A percentile compares a stretch with the other conserved stretches of the same genome.
Conservation (phyloP, 2,113 vertebrate genomes). For the Ctenomys sociabilis region DNA sequence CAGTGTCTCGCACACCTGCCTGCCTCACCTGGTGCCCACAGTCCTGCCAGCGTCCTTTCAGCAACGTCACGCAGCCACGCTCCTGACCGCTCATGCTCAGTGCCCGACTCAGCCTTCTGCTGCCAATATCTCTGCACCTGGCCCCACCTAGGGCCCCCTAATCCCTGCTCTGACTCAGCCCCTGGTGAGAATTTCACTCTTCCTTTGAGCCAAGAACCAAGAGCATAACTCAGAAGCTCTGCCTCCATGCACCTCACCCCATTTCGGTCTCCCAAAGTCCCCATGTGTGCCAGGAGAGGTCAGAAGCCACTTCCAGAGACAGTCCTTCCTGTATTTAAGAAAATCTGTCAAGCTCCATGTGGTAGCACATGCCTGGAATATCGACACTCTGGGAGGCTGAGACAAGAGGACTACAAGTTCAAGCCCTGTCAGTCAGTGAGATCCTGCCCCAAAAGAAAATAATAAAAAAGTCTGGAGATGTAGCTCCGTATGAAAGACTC, state of each 20-base stretch:
- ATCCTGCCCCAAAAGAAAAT: neutral
- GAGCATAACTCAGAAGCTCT: neutral
- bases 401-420: neutral
- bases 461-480: neutral
- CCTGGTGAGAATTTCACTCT: neutral
- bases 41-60: neutral
- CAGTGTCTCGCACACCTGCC: neutral
- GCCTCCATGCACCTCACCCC: neutral
- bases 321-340: neutral
- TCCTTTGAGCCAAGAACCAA: slow-evolving; percentile 7
- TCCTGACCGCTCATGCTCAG: neutral
- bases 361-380: neutral
- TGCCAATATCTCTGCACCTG: neutral
- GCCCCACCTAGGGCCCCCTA: neutral
- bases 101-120: neutral
- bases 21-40: neutral
- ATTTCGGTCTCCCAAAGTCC: neutral
- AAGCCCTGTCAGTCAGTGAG: neutral
- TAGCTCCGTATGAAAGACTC: neutral
- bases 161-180: neutral
- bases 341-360: neutral
- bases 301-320: neutral
- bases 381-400: neutral
- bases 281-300: neutral
- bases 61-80: neutral